Base-by-base conservation (phyloP, 2,888 invertebrate genomes). In the Formica aserva region DNA sequence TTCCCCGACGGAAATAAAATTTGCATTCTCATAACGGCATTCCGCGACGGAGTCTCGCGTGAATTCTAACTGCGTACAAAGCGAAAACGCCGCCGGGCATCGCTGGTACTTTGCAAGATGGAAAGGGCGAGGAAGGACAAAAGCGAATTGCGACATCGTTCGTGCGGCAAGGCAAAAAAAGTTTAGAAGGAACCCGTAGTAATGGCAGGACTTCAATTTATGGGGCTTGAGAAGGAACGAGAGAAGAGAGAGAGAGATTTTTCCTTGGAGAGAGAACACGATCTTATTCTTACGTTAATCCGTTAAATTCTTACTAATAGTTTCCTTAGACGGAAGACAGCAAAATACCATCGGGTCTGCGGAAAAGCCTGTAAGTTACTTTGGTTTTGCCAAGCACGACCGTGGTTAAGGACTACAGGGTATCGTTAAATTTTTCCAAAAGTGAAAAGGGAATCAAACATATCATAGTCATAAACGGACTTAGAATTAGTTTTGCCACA, bases 1-100 rank as follows among this genome's bases (percentile, higher is more conserved):
- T 71, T 80, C 71, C 60, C 45, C 71, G 71, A 26, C 78, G 78
- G 78, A 80, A 80, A 80, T 80, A 80, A 80, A 80, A 80, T 80
- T 80, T 80, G 78, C 78, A 80, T 80, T 62, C 78, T 80, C 78
- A 80, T 80, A 80, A 80, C 78, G 71, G 60, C 71, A 80, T 80
- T 80, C 60, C 78, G 45, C 78, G 78, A 80, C 71, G 45, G 71
- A 71, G 78, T 80, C 71, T 71, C 71, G 60, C 78, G 60, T 71
- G 71, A 80, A 71, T 80, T 80, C 78, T 80, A 80, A 80, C 78
- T 80, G 60, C 78, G 78, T 78, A 78, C 71, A 80, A 80, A 80
- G 78, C 78, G 78, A 80, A 80, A 60, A 60, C 45, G 78, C 78
- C 78, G 71, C 71, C 78, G 71, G 78, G 78, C 71, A 80, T 80